Percentiles rank a stretch among this genome's conserved stretches.
Conservation (phyloP, 2,113 vertebrate genomes). For the Indicator maculatus region DNA sequence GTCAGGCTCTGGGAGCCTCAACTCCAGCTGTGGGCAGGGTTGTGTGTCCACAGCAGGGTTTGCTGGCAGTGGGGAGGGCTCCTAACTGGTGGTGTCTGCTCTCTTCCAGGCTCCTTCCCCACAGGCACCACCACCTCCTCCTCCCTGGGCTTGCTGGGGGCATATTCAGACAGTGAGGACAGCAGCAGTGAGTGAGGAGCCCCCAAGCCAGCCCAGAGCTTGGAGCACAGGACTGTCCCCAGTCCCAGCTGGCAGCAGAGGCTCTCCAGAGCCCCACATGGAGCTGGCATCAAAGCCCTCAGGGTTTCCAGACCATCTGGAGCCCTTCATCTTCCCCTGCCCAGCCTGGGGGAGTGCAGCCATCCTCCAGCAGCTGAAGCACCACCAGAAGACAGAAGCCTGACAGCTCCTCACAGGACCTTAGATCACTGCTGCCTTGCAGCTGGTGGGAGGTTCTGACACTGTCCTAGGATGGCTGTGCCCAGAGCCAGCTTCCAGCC, state of each 20-base stretch:
- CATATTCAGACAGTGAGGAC: slow-evolving; percentile 76
- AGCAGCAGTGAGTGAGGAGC: slow-evolving; percentile 20
- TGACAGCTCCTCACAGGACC: not conserved
- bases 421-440: not conserved
- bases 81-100: not conserved
- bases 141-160: slow-evolving; percentile 75
- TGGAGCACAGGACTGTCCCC: not conserved
- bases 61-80: not conserved
- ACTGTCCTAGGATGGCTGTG: not conserved
- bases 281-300: not conserved
- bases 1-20: not conserved
- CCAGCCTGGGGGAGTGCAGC: accelerated
- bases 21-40: not conserved
- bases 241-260: not conserved
- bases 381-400: not conserved
- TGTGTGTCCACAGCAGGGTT: not conserved
- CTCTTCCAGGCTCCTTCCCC: not conserved
- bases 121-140: slow-evolving; percentile 19
- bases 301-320: not conserved
- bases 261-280: not conserved
- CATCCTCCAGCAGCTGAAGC: accelerated
- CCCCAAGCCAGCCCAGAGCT: not conserved
- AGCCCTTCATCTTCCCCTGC: not conserved
- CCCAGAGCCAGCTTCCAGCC: not conserved
- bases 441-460: accelerated